Evolutionary conservation across 2,888 invertebrate species (phyloP).

Genomic region (Hyposoter dolosus): DNA sequence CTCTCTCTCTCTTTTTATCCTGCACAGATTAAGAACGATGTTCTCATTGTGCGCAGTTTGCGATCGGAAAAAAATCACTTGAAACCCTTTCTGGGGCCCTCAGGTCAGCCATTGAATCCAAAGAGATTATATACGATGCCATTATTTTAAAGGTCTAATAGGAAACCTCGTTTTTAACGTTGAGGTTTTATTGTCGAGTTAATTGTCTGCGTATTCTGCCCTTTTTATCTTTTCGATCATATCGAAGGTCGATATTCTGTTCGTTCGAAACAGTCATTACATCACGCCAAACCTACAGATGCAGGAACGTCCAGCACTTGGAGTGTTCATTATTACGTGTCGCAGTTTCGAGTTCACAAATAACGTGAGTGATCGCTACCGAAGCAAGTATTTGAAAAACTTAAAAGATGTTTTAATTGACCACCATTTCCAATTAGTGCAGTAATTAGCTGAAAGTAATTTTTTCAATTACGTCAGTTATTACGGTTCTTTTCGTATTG

Average conservation of each 20-base stretch:
- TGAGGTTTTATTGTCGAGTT: constrained; percentile 30
- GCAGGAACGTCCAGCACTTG: background rate
- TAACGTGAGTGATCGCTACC: background rate
- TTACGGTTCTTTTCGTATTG: background rate
- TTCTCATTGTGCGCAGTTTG: constrained; percentile 65
- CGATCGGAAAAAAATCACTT: constrained; percentile 29
- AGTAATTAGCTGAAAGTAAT: background rate
- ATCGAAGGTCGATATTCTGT: background rate
- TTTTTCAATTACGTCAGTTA: background rate
- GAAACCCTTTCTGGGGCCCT: constrained; percentile 33
- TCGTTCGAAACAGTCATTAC: background rate
- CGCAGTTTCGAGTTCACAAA: background rate
- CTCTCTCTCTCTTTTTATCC: background rate
- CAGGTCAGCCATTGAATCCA: background rate
- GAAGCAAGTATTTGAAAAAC: background rate
- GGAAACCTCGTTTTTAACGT: constrained; percentile 25
- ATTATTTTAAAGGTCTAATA: constrained; percentile 57
- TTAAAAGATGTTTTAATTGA: background rate
- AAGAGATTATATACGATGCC: constrained; percentile 21
- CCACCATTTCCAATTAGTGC: background rate
- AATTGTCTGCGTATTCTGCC: constrained; percentile 40
- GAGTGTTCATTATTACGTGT: background rate
- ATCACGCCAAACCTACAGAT: background rate
- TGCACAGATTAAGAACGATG: constrained; percentile 77
- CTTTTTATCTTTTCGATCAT: background rate